These are phyloP conservation scores for Drosophila tanythrix DNA, from an alignment of 2,888 invertebrate genomes.

Conservation along the genomic window DNA sequence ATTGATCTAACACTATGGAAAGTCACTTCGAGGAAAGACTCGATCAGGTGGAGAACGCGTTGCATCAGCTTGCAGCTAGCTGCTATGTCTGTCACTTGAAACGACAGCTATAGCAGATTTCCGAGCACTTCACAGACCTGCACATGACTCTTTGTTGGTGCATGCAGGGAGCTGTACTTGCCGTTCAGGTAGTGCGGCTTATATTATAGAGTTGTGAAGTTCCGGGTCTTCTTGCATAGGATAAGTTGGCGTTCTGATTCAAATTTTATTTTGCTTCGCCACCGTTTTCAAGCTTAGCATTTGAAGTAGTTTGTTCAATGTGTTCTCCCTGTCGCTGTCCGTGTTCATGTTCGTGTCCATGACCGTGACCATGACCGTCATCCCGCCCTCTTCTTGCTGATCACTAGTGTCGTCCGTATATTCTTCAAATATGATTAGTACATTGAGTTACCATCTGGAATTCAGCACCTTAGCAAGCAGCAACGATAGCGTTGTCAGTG, in stretches of 20 bases:
- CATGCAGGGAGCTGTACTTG: conserved; percentile 62
- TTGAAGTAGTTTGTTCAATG: not conserved
- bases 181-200: conserved; percentile 60
- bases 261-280: not conserved
- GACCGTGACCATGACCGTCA: not conserved
- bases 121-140: conserved; percentile 78
- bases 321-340: not conserved
- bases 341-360: not conserved
- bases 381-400: not conserved
- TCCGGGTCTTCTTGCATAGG: not conserved
- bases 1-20: not conserved
- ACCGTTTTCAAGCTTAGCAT: not conserved
- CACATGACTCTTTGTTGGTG: conserved; percentile 60
- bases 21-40: conserved; percentile 68
- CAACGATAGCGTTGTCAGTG: conserved; percentile 61
- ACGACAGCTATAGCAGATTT: conserved; percentile 77
- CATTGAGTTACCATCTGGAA: not conserved
- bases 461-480: conserved; percentile 64
- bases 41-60: conserved; percentile 68
- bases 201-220: conserved; percentile 30
- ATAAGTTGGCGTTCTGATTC: not conserved
- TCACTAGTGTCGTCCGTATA: conserved; percentile 6
- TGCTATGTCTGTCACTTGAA: conserved; percentile 66
- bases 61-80: conserved; percentile 66
- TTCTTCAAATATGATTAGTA: conserved; percentile 43